Evolutionary conservation across 2,888 invertebrate genomes (phyloP).

Genomic region (Zygogramma bicolorata): DNA sequence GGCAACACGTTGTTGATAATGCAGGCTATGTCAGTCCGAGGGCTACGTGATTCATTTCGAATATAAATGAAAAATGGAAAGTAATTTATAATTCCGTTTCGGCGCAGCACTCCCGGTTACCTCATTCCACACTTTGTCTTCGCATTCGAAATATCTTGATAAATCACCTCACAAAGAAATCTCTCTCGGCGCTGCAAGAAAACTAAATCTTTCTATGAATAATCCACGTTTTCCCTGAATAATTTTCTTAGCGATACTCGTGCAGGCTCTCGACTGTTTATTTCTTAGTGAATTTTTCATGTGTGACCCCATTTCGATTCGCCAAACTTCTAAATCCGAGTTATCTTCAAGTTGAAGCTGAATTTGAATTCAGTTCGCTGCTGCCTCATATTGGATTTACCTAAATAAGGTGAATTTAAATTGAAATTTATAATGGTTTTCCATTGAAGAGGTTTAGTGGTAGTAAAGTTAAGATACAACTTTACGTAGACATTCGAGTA

Average conservation of each 20-base stretch:
- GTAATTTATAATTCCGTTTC: neutral
- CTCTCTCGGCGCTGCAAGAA: slow-evolving; percentile 21
- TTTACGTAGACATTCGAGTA: neutral
- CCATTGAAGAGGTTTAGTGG: neutral
- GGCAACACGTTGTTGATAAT: neutral
- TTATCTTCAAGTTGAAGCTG: slow-evolving; percentile 10
- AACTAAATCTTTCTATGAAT: slow-evolving; percentile 35
- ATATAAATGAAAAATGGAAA: neutral
- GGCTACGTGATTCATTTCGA: neutral
- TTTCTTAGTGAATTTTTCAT: slow-evolving; percentile 29
- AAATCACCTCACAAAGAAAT: slow-evolving; percentile 32
- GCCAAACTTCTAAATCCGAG: slow-evolving; percentile 23
- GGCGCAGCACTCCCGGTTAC: slow-evolving; percentile 18
- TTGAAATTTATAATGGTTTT: slow-evolving; percentile 38
- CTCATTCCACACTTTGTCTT: slow-evolving; percentile 15
- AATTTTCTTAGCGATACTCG: slow-evolving; percentile 13
- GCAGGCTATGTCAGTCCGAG: neutral
- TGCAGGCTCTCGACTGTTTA: slow-evolving; percentile 26
- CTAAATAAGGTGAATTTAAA: slow-evolving; percentile 39
- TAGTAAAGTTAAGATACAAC: neutral
- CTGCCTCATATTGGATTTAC: slow-evolving; percentile 34
- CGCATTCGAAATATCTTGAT: slow-evolving; percentile 33
- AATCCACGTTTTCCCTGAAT: slow-evolving; percentile 31
- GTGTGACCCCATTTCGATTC: slow-evolving; percentile 21
- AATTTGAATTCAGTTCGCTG: slow-evolving; percentile 29